Percentiles rank a stretch among this genome's conserved stretches.
These are phyloP conservation scores for Penaeus monodon DNA, from an alignment of 2,888 invertebrate species.

Conservation along the genomic window DNA sequence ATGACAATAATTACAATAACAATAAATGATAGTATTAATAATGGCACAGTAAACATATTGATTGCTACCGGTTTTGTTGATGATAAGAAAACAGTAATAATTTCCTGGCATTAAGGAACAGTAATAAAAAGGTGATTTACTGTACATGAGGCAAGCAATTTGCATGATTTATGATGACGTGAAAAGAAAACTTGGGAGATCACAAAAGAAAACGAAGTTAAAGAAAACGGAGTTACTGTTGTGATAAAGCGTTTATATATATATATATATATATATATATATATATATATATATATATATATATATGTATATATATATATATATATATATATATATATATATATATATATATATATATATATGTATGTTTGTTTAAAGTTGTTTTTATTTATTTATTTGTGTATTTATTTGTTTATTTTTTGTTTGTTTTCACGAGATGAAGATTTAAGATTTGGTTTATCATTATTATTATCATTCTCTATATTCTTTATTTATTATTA, in stretches of 20 bases:
- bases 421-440: no score
- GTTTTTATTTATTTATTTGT: constrained; percentile 35
- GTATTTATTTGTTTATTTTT: neutral
- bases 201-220: neutral
- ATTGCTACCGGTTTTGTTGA: no score
- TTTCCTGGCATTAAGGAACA: neutral
- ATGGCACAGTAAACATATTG: no score
- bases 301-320: no score
- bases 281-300: no score
- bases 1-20: neutral
- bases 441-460: no score
- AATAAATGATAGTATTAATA: neutral
- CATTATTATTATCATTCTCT: no score
- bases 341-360: no score
- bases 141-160: neutral
- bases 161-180: constrained; percentile 2
- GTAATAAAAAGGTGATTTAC: neutral
- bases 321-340: no score
- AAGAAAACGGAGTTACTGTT: neutral
- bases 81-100: no score
- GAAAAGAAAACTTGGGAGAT: neutral
- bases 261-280: no score
- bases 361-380: constrained; percentile 23
- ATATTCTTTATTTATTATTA: no score
- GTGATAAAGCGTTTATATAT: neutral